Base-by-base conservation (phyloP, 2,797 vertebrate genomes). In the Emys orbicularis region DNA sequence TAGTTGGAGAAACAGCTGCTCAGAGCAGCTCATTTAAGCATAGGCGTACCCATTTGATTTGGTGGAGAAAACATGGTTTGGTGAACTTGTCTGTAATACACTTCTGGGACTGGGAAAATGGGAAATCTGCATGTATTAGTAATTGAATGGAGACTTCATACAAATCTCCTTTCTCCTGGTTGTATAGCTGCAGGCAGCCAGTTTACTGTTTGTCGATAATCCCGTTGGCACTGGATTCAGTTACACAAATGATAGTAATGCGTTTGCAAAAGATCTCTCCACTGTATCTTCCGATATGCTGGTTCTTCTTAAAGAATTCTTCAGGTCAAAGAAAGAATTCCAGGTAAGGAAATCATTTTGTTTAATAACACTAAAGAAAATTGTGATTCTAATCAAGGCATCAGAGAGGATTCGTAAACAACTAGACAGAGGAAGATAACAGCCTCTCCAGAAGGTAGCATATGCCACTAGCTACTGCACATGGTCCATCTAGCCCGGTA, bases 221-320 rank as follows among this genome's bases (percentile, higher is more conserved):
- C 99, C 99, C 0, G 99, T 99, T 83, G 99, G 99, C 83, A 99
- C 99, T 0, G 99, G 99, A 90, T 99, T 99, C 96, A 99, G 99
- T 96, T 99, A 99, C 34, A 98, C 98, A 2, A 99, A 99, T 16
- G 87, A 95, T 0, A 96, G 97, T 1, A 97, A 97, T 0, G 97
- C 97, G 5, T 99, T 98, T 6, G 98, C 99, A 47, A 99, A 98
- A 91, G 93, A 99, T 18, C 99, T 99, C 31, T 96, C 98, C 23
- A 97, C 41, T 0, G 98, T 99, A 84, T 98, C 99, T 37, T 98
- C 98, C 0, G 99, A 99, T 97, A 99, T 99, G 99, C 97, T 99
- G 98, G 98, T 99, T 86, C 98, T 99, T 92, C 99, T 99, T 87
- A 93, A 97, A 86, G 92, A 98, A 72, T 99, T 99, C 98, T 99